A percentile compares a stretch with the other conserved stretches of the same genome.
phyloP scores from a whole-genome alignment of 2,113 vertebrate species.

The Haplotaxodon microlepis region DNA sequence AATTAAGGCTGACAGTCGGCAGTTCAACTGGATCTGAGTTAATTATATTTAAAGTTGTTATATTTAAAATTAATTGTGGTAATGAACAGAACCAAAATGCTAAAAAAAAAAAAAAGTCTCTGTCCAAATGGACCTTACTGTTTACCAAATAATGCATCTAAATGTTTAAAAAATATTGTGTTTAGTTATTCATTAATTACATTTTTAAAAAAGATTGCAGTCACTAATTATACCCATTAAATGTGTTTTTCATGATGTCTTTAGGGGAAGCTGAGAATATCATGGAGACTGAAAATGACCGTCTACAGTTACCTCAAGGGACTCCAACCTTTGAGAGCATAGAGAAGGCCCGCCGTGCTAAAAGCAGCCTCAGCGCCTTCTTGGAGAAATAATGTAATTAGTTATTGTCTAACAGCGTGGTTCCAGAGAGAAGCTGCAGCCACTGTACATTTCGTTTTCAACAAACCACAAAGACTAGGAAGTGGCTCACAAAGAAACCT shows the following conservation, averaged over 20 bases:
- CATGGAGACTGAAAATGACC: slow-evolving; percentile 65
- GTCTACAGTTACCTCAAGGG: slow-evolving; percentile 75
- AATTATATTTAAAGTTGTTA: background rate
- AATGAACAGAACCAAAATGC: background rate
- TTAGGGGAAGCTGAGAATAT: slow-evolving; percentile 82
- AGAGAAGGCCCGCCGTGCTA: slow-evolving; percentile 80
- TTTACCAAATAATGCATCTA: background rate
- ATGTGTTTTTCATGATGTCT: background rate
- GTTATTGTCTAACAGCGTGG: background rate
- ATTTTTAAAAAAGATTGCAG: background rate
- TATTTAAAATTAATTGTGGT: background rate
- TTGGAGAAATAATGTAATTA: slow-evolving; percentile 71
- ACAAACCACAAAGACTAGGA: background rate
- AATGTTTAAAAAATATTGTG: background rate
- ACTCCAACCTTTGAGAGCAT: slow-evolving; percentile 77
- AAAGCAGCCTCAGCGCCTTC: slow-evolving; percentile 63
- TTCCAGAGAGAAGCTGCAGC: background rate
- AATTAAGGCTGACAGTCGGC: background rate
- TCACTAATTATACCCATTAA: background rate
- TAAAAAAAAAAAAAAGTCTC: background rate
- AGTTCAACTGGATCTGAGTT: background rate
- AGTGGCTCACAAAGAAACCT: background rate
- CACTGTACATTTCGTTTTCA: background rate
- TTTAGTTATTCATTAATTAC: background rate
- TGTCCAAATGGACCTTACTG: background rate